Evolutionary conservation across 2,888 invertebrate species (phyloP).

Genomic region (Chloroclysta siterata): DNA sequence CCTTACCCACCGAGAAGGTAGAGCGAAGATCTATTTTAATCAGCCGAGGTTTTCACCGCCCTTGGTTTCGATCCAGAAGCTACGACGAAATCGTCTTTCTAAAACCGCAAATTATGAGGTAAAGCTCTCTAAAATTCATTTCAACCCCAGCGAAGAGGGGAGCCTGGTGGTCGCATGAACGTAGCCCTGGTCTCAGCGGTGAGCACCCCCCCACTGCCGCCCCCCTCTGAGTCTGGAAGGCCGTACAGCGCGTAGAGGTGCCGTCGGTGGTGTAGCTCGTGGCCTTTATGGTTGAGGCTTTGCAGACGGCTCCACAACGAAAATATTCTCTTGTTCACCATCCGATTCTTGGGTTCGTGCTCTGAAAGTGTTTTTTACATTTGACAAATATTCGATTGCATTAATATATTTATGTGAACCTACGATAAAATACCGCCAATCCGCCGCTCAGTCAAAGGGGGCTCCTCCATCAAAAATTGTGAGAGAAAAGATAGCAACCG

Average conservation of each 20-base stretch:
- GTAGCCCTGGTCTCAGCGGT: conserved; percentile 75
- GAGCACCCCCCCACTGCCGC: conserved; percentile 57
- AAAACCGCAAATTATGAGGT: conserved; percentile 29
- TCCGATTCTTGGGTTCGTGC: conserved; percentile 53
- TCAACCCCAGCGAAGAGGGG: conserved; percentile 79
- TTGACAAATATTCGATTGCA: background rate
- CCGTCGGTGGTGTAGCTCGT: conserved; percentile 73
- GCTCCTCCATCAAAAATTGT: too few relatives aligned
- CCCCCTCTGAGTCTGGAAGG: conserved; percentile 63
- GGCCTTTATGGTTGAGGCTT: conserved; percentile 73
- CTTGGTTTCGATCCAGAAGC: conserved; percentile 26
- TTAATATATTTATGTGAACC: background rate
- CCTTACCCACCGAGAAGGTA: conserved; percentile 20
- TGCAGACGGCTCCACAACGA: conserved; percentile 79
- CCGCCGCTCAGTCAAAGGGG: background rate
- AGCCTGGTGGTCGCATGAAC: conserved; percentile 76
- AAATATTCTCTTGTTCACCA: conserved; percentile 72
- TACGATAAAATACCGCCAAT: background rate
- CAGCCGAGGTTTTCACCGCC: conserved; percentile 20
- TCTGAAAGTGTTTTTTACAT: conserved; percentile 51
- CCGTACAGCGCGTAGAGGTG: conserved; percentile 74
- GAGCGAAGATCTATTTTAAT: conserved; percentile 32
- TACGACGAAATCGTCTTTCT: conserved; percentile 20
- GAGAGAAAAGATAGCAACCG: too few relatives aligned
- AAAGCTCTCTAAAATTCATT: conserved; percentile 35